Evolutionary conservation across 2,888 invertebrate species (phyloP).

Genomic region (Barypeithes pellucidus): DNA sequence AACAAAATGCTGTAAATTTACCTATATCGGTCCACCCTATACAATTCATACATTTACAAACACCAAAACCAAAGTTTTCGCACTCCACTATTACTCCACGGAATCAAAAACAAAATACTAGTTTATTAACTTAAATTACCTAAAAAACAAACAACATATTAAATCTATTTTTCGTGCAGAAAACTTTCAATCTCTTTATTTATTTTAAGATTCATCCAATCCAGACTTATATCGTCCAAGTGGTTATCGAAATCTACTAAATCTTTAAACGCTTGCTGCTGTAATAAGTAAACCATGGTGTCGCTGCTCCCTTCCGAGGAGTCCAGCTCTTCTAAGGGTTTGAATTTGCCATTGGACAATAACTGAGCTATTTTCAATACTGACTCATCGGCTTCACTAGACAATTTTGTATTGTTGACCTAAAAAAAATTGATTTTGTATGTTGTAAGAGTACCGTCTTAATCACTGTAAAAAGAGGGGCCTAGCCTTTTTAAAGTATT

Average conservation of each 20-base stretch:
- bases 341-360: conserved; percentile 86
- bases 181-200: conserved; percentile 73
- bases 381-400: conserved; percentile 75
- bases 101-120: conserved; percentile 6
- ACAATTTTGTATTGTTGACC: conserved; percentile 87
- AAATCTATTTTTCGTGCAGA: conserved; percentile 16
- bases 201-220: conserved; percentile 89
- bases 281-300: conserved; percentile 81
- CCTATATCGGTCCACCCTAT: not conserved
- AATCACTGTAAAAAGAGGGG: not conserved
- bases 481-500: no score
- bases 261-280: conserved; percentile 80
- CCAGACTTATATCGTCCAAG: conserved; percentile 89
- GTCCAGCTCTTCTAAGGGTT: conserved; percentile 71
- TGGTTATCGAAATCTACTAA: conserved; percentile 98
- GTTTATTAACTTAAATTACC: conserved; percentile 4
- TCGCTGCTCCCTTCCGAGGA: conserved; percentile 73
- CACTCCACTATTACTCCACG: not conserved
- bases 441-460: no score
- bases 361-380: conserved; percentile 84
- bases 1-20: no score
- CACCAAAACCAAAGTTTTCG: conserved; percentile 10
- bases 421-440: conserved; percentile 67
- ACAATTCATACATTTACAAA: not conserved
- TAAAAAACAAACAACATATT: conserved; percentile 1